Percentiles rank a stretch among this genome's conserved stretches.
These are phyloP conservation scores for Xerus rutilus DNA, from an alignment of 2,797 vertebrate genomes.

Conservation along the genomic window DNA sequence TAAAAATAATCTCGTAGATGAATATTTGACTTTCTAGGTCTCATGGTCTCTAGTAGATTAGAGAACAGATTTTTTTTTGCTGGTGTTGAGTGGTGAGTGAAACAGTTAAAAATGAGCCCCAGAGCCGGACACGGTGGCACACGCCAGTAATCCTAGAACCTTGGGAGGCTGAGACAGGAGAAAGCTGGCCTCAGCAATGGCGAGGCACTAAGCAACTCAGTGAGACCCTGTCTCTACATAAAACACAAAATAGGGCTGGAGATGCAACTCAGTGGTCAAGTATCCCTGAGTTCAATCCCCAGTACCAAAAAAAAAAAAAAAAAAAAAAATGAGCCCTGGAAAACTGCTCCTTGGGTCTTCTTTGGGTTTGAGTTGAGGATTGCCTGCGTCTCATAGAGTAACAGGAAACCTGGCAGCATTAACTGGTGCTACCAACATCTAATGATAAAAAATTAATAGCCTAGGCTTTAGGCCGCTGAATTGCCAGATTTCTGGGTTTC, in stretches of 20 bases:
- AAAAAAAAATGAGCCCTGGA: background rate
- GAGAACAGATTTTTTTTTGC: background rate
- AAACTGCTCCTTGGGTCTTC: background rate
- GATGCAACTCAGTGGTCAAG: too few relatives aligned
- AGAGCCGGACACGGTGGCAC: too few relatives aligned
- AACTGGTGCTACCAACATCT: background rate
- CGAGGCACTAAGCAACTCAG: too few relatives aligned
- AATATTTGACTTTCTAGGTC: constrained; percentile 23
- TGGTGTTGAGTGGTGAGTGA: background rate
- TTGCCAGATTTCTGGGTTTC: constrained; percentile 5
- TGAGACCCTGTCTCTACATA: too few relatives aligned
- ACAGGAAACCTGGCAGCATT: background rate
- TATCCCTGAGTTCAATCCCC: too few relatives aligned
- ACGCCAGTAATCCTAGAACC: too few relatives aligned
- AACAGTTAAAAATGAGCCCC: background rate
- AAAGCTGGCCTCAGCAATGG: too few relatives aligned
- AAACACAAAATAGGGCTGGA: too few relatives aligned
- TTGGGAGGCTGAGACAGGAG: too few relatives aligned
- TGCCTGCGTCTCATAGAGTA: background rate
- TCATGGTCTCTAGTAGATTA: background rate
- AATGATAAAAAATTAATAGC: background rate
- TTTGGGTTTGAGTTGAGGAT: background rate
- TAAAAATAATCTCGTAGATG: constrained; percentile 25
- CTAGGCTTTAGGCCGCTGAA: background rate
- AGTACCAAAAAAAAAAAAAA: too few relatives aligned